Percentiles rank a stretch among this genome's conserved stretches.
Evolutionary conservation across 2,797 vertebrate genomes (phyloP).

Genomic region (Florisuga fusca): DNA sequence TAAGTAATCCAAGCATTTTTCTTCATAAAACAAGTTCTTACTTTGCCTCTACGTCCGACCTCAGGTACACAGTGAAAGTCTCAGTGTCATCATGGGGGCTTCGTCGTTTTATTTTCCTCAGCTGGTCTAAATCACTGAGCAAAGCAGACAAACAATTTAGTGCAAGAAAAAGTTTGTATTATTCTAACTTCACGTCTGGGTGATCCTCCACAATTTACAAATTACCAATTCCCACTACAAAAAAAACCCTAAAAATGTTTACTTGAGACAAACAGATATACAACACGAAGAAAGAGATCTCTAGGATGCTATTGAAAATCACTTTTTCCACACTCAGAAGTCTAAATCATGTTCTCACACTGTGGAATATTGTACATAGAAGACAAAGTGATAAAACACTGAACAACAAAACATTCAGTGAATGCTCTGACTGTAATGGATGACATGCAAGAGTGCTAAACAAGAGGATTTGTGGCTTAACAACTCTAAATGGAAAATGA

Average conservation of each 20-base stretch:
- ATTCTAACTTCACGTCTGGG: not conserved
- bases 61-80: constrained; percentile 96
- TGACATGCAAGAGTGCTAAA: not conserved
- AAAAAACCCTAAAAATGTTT: not conserved
- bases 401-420: not conserved
- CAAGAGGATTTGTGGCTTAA: not conserved
- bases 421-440: not conserved
- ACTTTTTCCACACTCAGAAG: not conserved
- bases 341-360: not conserved
- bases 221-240: not conserved
- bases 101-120: constrained; percentile 92
- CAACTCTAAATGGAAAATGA: not conserved
- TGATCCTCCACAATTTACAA: not conserved
- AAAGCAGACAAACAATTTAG: constrained; percentile 30
- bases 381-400: not conserved
- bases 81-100: constrained; percentile 98
- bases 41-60: constrained; percentile 97
- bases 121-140: constrained; percentile 92
- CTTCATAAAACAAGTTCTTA: constrained; percentile 71
- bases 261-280: not conserved
- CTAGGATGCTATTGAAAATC: not conserved
- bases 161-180: not conserved
- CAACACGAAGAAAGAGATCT: not conserved
- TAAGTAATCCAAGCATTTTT: not conserved
- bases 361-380: not conserved